Evolutionary conservation across 2,888 invertebrate genomes (phyloP), one percentile per base, ranked within the genome.

Genomic region (Ectemnius cavifrons): DNA sequence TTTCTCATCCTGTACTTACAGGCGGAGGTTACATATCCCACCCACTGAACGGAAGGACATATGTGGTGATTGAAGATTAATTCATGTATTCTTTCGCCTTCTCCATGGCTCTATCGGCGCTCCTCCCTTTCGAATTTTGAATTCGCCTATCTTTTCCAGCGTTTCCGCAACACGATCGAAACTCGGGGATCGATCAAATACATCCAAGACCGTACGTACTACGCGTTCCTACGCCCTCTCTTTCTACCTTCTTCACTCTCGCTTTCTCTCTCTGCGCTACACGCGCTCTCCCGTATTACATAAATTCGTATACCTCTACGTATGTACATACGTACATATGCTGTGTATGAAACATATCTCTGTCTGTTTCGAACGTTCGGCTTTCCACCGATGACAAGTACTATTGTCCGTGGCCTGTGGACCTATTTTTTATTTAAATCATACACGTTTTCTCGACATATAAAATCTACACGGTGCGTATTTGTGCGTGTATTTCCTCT

Each of bases 21-120:
- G 37, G 61, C 65, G 73, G 47, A 80, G 75, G 81, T 83, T 80
- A 78, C 73, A 78, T 79, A 76, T 78, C 74, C 72, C 71, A 72
- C 71, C 62, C 75, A 72, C 70, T 63, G 62, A 75, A 71, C 62
- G 73, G 28, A 72, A 69, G 65, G 47, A 75, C 66, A 65, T 62
- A 68, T 67, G 67, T 70, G 47, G 73, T 56, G 67, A 64, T 59
- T 58, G 8, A 57, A 68, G 47, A 64, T 52, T 37, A 62, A 23
- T 67, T 49, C 18, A 63, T 18, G 2, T 65, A 56, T 52, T 27
- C 16, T 45, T 37, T 60, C 3, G 62, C 63, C 4, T 65, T 58
- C 47, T 47, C 18, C 46, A 28, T 18, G 14, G 47, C n/a, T 20
- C 49, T 37, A 61, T 27, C 14, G 0, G 2, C 67, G 52, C 23